Evolutionary conservation across 2,113 vertebrate genomes (phyloP).

Genomic region (Todiramphus saurophagus): DNA sequence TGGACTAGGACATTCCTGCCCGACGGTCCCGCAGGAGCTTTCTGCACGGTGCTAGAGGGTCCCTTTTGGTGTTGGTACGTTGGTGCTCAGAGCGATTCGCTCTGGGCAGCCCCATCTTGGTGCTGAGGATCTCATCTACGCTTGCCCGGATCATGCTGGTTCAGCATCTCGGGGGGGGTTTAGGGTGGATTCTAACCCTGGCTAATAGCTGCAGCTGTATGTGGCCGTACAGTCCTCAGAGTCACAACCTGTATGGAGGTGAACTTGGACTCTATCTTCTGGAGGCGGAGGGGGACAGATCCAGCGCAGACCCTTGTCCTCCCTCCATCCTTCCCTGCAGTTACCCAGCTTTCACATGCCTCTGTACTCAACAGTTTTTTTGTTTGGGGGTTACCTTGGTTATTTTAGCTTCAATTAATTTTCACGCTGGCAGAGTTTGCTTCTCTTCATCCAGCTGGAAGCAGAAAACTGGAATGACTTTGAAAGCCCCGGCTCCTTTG

Average conservation of each 20-base stretch:
- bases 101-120: not conserved
- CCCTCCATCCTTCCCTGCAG: not conserved
- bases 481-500: not conserved
- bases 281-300: not conserved
- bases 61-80: not conserved
- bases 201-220: not conserved
- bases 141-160: not conserved
- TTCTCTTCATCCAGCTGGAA: not conserved
- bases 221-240: not conserved
- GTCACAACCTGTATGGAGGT: not conserved
- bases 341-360: fast-evolving
- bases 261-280: not conserved
- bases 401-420: not conserved
- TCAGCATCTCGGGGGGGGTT: not conserved
- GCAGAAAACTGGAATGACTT: not conserved
- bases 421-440: not conserved
- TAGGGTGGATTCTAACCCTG: not conserved
- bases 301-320: not conserved
- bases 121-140: not conserved
- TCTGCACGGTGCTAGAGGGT: not conserved
- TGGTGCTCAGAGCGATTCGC: not conserved
- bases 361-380: not conserved
- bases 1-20: not conserved
- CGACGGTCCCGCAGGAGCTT: not conserved
- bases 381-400: not conserved